Evolutionary conservation across 2,797 vertebrate species (phyloP).

Genomic region (Buceros bicornis): DNA sequence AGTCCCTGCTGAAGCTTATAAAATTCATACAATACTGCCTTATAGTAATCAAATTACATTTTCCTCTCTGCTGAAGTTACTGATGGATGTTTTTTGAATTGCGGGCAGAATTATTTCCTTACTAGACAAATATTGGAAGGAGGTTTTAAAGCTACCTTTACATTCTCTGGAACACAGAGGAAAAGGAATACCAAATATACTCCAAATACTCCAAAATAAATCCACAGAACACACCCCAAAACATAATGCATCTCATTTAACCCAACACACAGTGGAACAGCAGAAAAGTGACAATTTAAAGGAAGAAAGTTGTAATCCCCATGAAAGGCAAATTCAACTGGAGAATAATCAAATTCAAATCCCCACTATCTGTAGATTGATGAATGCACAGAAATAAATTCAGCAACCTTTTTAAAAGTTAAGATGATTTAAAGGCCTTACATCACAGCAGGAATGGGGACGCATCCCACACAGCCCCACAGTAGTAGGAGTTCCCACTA

Average conservation of each 20-base stretch:
- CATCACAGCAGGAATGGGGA: background rate
- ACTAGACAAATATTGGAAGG: background rate
- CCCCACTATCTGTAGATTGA: background rate
- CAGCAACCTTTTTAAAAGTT: background rate
- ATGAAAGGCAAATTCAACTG: background rate
- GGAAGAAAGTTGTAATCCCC: background rate
- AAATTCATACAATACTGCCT: background rate
- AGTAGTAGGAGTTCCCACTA: background rate
- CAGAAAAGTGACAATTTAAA: background rate
- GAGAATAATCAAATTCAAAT: background rate
- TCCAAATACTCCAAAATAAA: background rate
- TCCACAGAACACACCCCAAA: fast-evolving
- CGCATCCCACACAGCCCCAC: background rate
- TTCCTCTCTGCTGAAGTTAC: background rate
- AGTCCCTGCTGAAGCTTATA: background rate
- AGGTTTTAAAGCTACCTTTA: background rate
- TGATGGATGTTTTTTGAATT: background rate
- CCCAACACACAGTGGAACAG: background rate
- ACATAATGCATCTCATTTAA: background rate
- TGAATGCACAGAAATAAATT: background rate
- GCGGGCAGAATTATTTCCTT: background rate
- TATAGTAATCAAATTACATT: background rate
- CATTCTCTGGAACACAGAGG: fast-evolving
- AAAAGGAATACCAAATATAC: background rate
- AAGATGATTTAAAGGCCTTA: background rate